phyloP scores from a whole-genome alignment of 1,140 invertebrate genomes.

The Orchesella cincta region DNA sequence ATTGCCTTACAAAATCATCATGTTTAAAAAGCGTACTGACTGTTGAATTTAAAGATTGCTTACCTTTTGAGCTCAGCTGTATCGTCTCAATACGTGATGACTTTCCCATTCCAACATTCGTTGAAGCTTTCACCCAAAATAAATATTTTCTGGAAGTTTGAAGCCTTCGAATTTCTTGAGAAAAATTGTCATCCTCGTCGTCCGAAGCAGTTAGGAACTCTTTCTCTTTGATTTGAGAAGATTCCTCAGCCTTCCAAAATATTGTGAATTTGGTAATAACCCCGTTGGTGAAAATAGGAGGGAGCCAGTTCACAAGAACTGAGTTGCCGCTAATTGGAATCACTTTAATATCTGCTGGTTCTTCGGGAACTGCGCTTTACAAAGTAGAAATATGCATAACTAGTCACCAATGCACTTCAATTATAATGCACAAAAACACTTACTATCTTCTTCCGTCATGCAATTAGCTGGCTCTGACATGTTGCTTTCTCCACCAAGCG shows the following conservation, averaged over 20 bases:
- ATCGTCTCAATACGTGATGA: too few species aligned
- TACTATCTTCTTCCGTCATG: constrained; percentile 59
- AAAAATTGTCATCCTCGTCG: constrained; percentile 37
- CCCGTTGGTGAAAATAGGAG: constrained; percentile 72
- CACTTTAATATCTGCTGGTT: constrained; percentile 74
- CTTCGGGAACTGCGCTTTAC: constrained; percentile 68
- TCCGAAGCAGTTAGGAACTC: too few species aligned
- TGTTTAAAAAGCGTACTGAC: too few species aligned
- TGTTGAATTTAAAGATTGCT: too few species aligned
- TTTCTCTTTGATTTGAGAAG: constrained; percentile 41
- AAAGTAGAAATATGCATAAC: too few species aligned
- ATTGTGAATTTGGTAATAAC: constrained; percentile 74
- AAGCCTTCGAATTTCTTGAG: constrained; percentile 51
- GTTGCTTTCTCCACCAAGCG: constrained; percentile 60
- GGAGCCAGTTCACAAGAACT: constrained; percentile 76
- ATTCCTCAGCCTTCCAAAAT: constrained; percentile 58
- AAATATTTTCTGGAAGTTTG: constrained; percentile 49
- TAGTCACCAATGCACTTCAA: too few species aligned
- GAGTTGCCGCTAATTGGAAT: constrained; percentile 66
- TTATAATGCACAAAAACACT: too few species aligned
- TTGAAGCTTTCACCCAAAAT: constrained; percentile 56
- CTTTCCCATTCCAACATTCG: constrained; percentile 49
- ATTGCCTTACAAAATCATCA: too few species aligned
- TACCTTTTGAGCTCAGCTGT: too few species aligned
- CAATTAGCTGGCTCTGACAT: constrained; percentile 58